Conservation (phyloP, 2,113 vertebrate genomes). For the Vimba vimba region DNA sequence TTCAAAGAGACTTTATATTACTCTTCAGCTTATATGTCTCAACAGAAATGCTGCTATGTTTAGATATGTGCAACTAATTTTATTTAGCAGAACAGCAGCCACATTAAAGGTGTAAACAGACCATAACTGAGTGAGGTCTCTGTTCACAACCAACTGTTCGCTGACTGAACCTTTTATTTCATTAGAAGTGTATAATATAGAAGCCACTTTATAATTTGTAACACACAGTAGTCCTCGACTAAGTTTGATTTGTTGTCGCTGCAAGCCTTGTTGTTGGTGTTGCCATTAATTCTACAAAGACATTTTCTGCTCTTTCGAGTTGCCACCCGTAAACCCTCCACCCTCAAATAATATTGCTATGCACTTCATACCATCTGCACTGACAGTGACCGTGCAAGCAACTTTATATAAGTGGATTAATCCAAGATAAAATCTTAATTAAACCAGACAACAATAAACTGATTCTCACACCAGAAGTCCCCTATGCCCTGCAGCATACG, state of each 20-base stretch:
- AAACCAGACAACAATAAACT: constrained; percentile 66
- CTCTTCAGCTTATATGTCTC: constrained; percentile 7
- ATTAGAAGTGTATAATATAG: constrained; percentile 37
- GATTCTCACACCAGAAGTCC: constrained; percentile 54
- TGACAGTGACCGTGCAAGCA: constrained; percentile 55
- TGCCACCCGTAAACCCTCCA: neutral
- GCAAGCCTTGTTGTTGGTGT: neutral
- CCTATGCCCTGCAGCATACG: constrained; percentile 64
- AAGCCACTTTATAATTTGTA: constrained; percentile 19
- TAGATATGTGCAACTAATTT: constrained; percentile 21
- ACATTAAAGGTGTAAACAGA: constrained; percentile 54
- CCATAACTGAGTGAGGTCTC: constrained; percentile 25
- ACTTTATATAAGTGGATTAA: constrained; percentile 56
- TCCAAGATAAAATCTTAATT: constrained; percentile 74
- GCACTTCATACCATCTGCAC: constrained; percentile 25
- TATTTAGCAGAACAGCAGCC: constrained; percentile 28
- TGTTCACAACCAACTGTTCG: constrained; percentile 16
- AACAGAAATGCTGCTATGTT: constrained; percentile 29
- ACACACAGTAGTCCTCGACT: constrained; percentile 1
- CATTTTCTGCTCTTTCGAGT: neutral
- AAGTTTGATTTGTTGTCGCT: constrained; percentile 11
- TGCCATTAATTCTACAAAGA: constrained; percentile 11
- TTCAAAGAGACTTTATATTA: constrained; percentile 52
- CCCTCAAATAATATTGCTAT: neutral
- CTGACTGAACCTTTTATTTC: constrained; percentile 36